phyloP scores from a whole-genome alignment of 1,140 invertebrate genomes.

The Phymorhynchus buccinoides region DNA sequence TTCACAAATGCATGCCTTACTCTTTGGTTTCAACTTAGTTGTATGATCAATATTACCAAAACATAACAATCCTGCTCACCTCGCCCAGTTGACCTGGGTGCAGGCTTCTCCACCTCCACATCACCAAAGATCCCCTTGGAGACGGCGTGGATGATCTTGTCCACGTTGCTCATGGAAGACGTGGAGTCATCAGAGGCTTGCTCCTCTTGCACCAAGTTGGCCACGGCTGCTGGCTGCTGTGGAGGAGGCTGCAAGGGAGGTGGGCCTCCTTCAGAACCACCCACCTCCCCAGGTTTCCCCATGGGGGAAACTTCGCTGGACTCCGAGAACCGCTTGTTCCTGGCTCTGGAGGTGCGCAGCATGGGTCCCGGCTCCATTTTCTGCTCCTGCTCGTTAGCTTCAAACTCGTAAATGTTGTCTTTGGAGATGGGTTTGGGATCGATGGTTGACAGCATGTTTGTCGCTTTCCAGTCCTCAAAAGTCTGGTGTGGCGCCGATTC shows the following conservation, averaged over 20 bases:
- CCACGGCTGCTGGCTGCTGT: constrained; percentile 24
- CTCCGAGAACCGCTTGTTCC: constrained; percentile 38
- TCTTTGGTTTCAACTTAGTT: too few species aligned
- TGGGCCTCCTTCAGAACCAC: neutral
- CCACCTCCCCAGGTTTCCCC: neutral
- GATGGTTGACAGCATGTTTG: constrained; percentile 23
- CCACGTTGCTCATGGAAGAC: constrained; percentile 33
- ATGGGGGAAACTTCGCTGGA: neutral
- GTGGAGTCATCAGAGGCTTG: constrained; percentile 28
- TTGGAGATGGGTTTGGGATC: constrained; percentile 41
- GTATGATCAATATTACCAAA: too few species aligned
- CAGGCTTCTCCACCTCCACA: neutral
- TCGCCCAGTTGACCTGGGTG: neutral
- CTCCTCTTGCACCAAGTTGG: neutral
- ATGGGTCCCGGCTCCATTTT: constrained; percentile 31
- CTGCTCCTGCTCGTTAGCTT: constrained; percentile 47
- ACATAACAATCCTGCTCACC: neutral
- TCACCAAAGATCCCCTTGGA: constrained; percentile 70
- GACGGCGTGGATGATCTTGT: constrained; percentile 67
- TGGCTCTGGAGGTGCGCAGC: constrained; percentile 23
- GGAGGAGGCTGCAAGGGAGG: constrained; percentile 30
- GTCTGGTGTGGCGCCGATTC: constrained; percentile 29
- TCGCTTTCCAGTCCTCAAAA: constrained; percentile 51
- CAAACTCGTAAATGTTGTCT: constrained; percentile 53
- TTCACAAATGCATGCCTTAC: too few species aligned